phyloP scores from a whole-genome alignment of 2,888 invertebrate species.

The Macrophya annulata region DNA sequence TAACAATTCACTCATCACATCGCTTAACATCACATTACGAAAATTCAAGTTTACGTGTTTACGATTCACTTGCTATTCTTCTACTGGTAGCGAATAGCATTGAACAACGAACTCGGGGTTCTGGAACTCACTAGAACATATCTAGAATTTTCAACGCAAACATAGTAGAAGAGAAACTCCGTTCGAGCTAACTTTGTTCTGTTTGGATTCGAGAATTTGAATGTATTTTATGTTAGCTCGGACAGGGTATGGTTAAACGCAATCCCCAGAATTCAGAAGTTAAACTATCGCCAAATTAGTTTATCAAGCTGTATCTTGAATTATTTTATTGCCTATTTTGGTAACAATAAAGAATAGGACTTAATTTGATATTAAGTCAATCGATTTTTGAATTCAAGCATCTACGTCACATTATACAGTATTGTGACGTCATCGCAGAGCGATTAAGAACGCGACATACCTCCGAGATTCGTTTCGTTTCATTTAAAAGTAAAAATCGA shows the following conservation, averaged over 20 bases:
- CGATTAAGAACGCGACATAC: background rate
- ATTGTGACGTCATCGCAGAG: background rate
- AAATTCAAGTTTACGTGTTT: background rate
- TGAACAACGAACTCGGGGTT: conserved; percentile 3
- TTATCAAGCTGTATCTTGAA: background rate
- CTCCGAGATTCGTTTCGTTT: background rate
- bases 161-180: too few species aligned
- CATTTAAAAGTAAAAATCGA: background rate
- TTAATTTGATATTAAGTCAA: background rate
- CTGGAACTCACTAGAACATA: conserved; percentile 25
- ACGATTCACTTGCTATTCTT: background rate
- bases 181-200: too few species aligned
- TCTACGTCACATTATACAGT: background rate
- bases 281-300: background rate
- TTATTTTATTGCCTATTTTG: background rate
- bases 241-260: too few species aligned
- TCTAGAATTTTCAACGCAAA: background rate
- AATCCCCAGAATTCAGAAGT: too few species aligned
- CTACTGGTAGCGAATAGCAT: background rate
- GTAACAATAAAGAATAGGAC: background rate
- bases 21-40: background rate
- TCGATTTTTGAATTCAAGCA: background rate
- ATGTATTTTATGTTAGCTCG: too few species aligned
- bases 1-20: background rate
- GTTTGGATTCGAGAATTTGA: too few species aligned